Percentiles rank a stretch among this genome's conserved stretches.
phyloP scores from a whole-genome alignment of 2,888 invertebrate species.

The Hemaris fuciformis region DNA sequence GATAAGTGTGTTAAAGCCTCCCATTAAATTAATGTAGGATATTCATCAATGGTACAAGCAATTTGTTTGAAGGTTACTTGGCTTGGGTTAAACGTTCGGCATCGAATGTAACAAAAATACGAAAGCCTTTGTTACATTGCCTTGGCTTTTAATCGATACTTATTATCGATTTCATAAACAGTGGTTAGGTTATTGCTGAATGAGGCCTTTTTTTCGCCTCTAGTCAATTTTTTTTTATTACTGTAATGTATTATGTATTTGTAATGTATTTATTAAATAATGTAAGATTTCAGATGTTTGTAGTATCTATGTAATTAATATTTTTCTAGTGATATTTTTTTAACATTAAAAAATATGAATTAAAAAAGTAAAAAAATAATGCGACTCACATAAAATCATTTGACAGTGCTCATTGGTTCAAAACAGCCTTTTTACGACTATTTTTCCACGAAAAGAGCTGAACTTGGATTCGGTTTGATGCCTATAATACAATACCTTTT shows the following conservation, averaged over 20 bases:
- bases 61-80: conserved; percentile 30
- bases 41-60: conserved; percentile 33
- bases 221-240: too few species aligned
- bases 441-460: not conserved
- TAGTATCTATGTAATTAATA: not conserved
- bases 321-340: not conserved
- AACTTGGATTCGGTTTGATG: not conserved
- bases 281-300: too few species aligned
- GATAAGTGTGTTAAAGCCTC: conserved; percentile 8
- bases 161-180: not conserved
- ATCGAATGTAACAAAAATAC: not conserved
- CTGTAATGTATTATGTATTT: too few species aligned
- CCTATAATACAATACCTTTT: too few species aligned
- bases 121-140: not conserved
- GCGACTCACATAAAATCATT: not conserved
- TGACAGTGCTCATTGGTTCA: not conserved
- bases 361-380: not conserved
- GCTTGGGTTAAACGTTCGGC: not conserved
- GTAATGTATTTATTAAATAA: too few species aligned
- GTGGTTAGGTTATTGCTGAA: not conserved
- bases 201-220: not conserved
- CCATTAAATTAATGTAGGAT: conserved; percentile 24
- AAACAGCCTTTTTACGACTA: conserved; percentile 6
- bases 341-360: not conserved
- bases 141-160: not conserved